Evolutionary conservation across 2,888 invertebrate species (phyloP).

Genomic region (Spodoptera picta): DNA sequence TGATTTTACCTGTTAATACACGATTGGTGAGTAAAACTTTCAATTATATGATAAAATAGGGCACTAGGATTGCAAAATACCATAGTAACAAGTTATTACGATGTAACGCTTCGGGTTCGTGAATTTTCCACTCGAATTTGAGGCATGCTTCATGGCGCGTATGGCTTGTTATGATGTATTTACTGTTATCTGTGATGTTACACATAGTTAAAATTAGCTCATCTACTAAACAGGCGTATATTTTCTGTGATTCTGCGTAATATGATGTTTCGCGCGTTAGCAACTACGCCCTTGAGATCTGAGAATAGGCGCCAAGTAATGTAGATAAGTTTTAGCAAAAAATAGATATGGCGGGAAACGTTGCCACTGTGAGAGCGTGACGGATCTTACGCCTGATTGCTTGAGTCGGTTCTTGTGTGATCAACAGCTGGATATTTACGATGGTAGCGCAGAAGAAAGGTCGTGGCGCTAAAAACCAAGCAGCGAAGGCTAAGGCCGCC

Average conservation of each 20-base stretch:
- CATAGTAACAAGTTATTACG: constrained; percentile 44
- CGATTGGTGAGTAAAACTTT: constrained; percentile 66
- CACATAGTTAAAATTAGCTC: constrained; percentile 55
- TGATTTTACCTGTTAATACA: constrained; percentile 66
- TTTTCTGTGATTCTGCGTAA: constrained; percentile 54
- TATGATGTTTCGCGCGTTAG: constrained; percentile 68
- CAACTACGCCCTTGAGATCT: constrained; percentile 76
- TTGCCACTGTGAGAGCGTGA: constrained; percentile 56
- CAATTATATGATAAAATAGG: constrained; percentile 14
- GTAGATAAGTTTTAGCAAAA: constrained; percentile 63
- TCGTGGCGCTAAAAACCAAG: constrained; percentile 81
- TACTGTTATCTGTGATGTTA: constrained; percentile 69
- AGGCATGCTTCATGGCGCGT: constrained; percentile 83
- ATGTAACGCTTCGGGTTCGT: constrained; percentile 63
- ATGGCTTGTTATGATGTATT: constrained; percentile 69
- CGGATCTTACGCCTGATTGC: constrained; percentile 51
- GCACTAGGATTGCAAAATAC: constrained; percentile 22
- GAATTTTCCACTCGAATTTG: constrained; percentile 80
- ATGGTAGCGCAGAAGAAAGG: constrained; percentile 86
- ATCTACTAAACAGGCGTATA: constrained; percentile 38
- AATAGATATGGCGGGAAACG: constrained; percentile 77
- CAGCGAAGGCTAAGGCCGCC: constrained; percentile 76
- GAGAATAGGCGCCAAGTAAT: constrained; percentile 77
- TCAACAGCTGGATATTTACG: constrained; percentile 64
- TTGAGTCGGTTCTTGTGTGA: constrained; percentile 49